phyloP scores from a whole-genome alignment of 2,888 invertebrate genomes.

The Mythimna impura region DNA sequence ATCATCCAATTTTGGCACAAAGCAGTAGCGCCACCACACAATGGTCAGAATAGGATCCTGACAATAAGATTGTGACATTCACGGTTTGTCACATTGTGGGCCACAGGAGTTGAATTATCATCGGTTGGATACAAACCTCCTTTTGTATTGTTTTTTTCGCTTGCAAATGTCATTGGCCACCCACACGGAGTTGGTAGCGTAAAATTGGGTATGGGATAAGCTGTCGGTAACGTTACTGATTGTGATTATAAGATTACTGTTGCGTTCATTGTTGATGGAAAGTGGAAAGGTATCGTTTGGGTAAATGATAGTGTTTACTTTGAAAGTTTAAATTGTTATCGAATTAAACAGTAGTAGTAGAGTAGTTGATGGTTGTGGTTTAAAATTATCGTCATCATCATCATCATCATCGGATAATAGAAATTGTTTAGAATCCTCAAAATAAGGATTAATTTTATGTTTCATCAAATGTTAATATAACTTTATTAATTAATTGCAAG shows the following conservation, averaged over 20 bases:
- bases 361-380: not conserved
- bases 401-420: too few species aligned
- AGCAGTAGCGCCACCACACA: conserved; percentile 86
- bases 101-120: conserved; percentile 79
- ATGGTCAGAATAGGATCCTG: conserved; percentile 70
- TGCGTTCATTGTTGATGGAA: conserved; percentile 49
- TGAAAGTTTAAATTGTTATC: conserved; percentile 11
- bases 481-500: not conserved
- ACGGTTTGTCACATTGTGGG: conserved; percentile 77
- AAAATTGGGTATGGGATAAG: conserved; percentile 78
- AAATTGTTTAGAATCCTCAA: not conserved
- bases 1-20: conserved; percentile 77
- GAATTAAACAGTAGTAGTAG: not conserved
- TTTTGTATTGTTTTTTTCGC: conserved; percentile 47
- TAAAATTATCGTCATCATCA: not conserved
- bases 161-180: conserved; percentile 68
- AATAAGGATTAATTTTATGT: not conserved
- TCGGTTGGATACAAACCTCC: conserved; percentile 68
- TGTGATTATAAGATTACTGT: conserved; percentile 64
- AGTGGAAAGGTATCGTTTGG: conserved; percentile 31
- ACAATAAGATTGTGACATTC: conserved; percentile 81
- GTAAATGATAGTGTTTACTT: conserved; percentile 25
- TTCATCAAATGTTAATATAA: not conserved
- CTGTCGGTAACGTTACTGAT: conserved; percentile 67
- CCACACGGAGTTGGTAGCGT: conserved; percentile 70